phyloP scores from a whole-genome alignment of 2,888 invertebrate genomes.

The Harpalus rubripes region DNA sequence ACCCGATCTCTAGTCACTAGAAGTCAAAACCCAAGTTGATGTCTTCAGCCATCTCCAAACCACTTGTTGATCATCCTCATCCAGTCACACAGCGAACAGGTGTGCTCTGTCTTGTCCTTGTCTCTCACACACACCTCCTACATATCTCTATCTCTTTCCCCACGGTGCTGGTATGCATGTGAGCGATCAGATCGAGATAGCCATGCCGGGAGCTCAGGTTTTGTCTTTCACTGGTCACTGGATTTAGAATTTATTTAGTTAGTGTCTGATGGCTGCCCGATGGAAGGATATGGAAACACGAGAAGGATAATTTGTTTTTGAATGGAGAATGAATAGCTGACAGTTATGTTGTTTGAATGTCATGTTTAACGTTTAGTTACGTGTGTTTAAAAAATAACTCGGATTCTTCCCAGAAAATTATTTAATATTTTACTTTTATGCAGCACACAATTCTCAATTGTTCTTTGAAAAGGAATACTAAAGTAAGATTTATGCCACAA shows the following conservation, averaged over 20 bases:
- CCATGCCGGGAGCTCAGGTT: conserved; percentile 43
- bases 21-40: conserved; percentile 42
- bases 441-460: not conserved
- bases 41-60: conserved; percentile 50
- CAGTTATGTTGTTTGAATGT: conserved; percentile 26
- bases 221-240: conserved; percentile 49
- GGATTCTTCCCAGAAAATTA: conserved; percentile 5
- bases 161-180: conserved; percentile 48
- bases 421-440: not conserved
- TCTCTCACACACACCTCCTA: not conserved
- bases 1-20: conserved; percentile 11
- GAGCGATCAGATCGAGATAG: conserved; percentile 51
- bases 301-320: conserved; percentile 36
- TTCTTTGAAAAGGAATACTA: not conserved
- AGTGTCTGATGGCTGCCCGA: conserved; percentile 27
- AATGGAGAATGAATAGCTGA: conserved; percentile 28
- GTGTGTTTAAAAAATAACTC: conserved; percentile 2
- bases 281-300: conserved; percentile 47
- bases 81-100: conserved; percentile 48
- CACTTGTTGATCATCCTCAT: conserved; percentile 54
- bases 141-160: not conserved
- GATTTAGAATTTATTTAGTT: conserved; percentile 54
- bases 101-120: conserved; percentile 38
- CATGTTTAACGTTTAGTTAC: conserved; percentile 12
- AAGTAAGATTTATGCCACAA: no score